phyloP scores from a whole-genome alignment of 2,113 vertebrate species.

The Spea multiplicata region DNA sequence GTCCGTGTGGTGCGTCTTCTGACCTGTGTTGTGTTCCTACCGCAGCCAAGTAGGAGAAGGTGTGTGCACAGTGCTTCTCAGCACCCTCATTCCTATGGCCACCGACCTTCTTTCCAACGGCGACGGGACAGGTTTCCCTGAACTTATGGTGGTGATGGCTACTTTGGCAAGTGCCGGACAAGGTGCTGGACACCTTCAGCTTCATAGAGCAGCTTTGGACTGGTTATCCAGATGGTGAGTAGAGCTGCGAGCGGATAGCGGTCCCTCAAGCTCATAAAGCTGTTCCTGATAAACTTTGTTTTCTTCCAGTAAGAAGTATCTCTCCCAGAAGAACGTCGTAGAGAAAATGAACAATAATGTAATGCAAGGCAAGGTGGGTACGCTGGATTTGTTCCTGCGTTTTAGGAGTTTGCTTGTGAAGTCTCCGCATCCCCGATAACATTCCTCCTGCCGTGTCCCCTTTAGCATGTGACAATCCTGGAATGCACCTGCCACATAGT shows the following conservation, averaged over 20 bases:
- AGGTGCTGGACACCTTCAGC: conserved; percentile 92
- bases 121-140: conserved; percentile 92
- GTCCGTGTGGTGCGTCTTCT: neutral
- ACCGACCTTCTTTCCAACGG: conserved; percentile 93
- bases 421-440: neutral
- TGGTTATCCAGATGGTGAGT: conserved; percentile 96
- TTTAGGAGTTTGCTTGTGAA: no score
- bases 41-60: conserved; percentile 97
- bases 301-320: conserved; percentile 89
- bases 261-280: neutral
- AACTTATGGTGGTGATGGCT: conserved; percentile 97
- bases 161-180: conserved; percentile 93
- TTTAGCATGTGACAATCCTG: conserved; percentile 86
- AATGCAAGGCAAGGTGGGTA: conserved; percentile 90
- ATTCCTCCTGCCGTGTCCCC: neutral
- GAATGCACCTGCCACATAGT: conserved; percentile 96
- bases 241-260: neutral
- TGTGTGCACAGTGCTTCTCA: conserved; percentile 92
- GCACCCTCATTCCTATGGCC: conserved; percentile 94
- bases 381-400: neutral
- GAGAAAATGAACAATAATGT: conserved; percentile 95
- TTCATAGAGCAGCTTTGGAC: conserved; percentile 90
- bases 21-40: neutral
- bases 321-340: conserved; percentile 97
- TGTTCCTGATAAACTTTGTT: neutral